These are phyloP conservation scores for Popillia japonica DNA, from an alignment of 1,140 invertebrate species.

Conservation along the genomic window DNA sequence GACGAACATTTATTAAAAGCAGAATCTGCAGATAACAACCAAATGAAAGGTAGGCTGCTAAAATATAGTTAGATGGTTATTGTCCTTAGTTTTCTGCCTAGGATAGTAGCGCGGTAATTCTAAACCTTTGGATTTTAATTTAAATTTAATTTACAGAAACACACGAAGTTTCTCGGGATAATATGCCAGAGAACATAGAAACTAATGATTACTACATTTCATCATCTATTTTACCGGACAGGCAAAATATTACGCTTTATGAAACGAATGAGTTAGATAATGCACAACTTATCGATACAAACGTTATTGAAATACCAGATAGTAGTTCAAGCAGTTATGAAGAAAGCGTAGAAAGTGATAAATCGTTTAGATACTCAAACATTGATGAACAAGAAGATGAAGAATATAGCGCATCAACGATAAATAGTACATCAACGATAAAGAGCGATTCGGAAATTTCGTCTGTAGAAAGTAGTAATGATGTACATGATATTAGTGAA, in stretches of 20 bases:
- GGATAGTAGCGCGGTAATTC: too few species aligned
- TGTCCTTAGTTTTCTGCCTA: neutral
- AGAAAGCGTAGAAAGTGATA: neutral
- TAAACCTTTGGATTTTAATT: neutral
- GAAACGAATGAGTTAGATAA: neutral
- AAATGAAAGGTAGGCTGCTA: neutral
- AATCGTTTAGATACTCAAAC: neutral
- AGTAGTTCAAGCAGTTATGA: neutral
- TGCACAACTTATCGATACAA: neutral
- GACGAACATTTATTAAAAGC: neutral
- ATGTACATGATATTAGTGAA: neutral
- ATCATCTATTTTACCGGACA: neutral
- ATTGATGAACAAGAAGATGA: neutral
- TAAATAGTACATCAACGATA: neutral
- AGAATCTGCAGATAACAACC: neutral
- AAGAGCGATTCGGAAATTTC: neutral
- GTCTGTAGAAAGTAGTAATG: neutral
- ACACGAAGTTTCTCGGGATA: neutral
- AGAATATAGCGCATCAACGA: neutral
- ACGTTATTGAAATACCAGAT: slow-evolving; percentile 20
- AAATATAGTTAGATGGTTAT: neutral
- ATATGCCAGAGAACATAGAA: neutral
- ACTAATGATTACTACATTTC: neutral
- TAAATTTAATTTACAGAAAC: neutral
- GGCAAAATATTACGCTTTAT: neutral